Evolutionary conservation across 2,888 invertebrate genomes (phyloP).

Genomic region (Conistra vaccinii): DNA sequence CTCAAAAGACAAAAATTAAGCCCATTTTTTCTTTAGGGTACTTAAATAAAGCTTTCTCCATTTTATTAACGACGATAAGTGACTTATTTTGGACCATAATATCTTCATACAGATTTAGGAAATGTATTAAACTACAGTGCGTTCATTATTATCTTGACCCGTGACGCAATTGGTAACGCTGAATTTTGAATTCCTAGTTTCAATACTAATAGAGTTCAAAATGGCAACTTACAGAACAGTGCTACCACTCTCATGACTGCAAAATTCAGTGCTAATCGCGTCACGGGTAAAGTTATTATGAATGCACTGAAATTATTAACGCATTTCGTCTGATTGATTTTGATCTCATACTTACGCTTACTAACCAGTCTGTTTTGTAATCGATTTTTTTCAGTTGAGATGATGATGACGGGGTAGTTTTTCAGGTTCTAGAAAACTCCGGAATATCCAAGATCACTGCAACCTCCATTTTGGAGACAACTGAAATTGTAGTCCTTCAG

Average conservation of each 20-base stretch:
- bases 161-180: too few species aligned
- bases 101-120: background rate
- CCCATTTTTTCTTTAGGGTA: background rate
- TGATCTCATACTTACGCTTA: slow-evolving; percentile 22
- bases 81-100: background rate
- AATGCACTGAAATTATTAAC: background rate
- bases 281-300: too few species aligned
- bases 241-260: too few species aligned
- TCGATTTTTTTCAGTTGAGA: background rate
- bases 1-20: background rate
- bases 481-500: background rate
- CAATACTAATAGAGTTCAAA: too few species aligned
- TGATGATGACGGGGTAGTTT: background rate
- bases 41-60: background rate
- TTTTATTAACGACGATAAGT: background rate
- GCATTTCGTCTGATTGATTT: background rate
- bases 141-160: too few species aligned
- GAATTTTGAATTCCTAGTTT: too few species aligned
- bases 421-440: background rate
- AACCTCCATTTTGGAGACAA: background rate
- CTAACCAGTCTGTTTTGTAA: background rate
- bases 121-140: background rate
- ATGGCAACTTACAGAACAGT: too few species aligned
- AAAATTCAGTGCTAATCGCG: too few species aligned
- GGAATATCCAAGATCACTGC: background rate